Evolutionary conservation across 2,113 vertebrate species (phyloP).

Genomic region (Anolis carolinensis): DNA sequence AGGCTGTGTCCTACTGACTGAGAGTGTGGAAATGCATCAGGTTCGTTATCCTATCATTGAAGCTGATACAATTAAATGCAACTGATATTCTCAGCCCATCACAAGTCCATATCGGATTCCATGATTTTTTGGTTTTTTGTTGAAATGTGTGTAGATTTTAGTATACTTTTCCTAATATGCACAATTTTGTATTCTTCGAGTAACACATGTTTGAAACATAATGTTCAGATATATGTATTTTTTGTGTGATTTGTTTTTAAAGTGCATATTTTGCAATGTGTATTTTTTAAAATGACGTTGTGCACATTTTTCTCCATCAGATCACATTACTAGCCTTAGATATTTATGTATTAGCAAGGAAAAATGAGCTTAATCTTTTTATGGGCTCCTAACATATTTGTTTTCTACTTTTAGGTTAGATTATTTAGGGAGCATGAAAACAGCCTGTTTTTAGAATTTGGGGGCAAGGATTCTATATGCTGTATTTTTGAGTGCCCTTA

Average conservation of each 20-base stretch:
- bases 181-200: not conserved
- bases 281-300: too few species aligned
- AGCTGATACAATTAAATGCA: too few species aligned
- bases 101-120: not conserved
- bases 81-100: not conserved
- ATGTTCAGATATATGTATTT: not conserved
- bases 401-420: not conserved
- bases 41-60: not conserved
- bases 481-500: not conserved
- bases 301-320: not conserved
- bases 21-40: not conserved
- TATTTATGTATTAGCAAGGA: not conserved
- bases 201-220: not conserved
- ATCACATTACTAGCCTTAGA: not conserved
- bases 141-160: not conserved
- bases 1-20: not conserved
- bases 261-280: not conserved
- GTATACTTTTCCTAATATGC: not conserved
- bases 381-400: not conserved
- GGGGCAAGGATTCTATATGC: not conserved
- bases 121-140: not conserved
- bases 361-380: not conserved
- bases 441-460: not conserved
- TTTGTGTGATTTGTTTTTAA: not conserved
- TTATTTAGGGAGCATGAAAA: not conserved